These are phyloP conservation scores for Thalassoma bifasciatum DNA, from an alignment of 2,113 vertebrate species.

Conservation along the genomic window DNA sequence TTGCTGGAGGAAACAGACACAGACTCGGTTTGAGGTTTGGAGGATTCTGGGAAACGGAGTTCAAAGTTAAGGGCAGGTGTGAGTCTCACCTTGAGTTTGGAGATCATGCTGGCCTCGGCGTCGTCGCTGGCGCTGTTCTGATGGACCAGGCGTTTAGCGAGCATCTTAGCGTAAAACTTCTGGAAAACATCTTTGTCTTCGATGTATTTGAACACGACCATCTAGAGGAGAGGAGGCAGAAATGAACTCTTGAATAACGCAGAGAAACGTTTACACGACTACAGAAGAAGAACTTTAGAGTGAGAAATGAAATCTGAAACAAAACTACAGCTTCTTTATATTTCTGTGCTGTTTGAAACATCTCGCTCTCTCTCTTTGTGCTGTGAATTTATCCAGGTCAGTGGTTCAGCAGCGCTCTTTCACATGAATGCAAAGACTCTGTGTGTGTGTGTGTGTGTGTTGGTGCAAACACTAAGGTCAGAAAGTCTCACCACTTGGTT, in stretches of 20 bases:
- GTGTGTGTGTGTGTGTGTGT: neutral
- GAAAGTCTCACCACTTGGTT: slow-evolving; percentile 97
- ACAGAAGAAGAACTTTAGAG: neutral
- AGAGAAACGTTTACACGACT: too few species aligned
- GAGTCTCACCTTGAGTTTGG: slow-evolving; percentile 91
- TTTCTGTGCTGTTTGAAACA: too few species aligned
- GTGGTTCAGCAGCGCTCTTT: neutral
- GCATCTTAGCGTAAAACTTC: slow-evolving; percentile 99
- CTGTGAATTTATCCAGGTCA: neutral
- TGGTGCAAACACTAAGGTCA: neutral
- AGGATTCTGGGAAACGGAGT: too few species aligned
- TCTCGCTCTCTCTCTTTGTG: too few species aligned
- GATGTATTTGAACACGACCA: slow-evolving; percentile 99
- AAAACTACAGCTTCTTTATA: too few species aligned
- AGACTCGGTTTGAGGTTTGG: neutral
- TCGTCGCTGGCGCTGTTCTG: slow-evolving; percentile 99
- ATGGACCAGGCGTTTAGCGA: slow-evolving; percentile 96
- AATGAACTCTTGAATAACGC: too few species aligned
- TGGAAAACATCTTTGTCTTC: slow-evolving; percentile 99
- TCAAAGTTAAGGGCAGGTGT: neutral
- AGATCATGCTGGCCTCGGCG: slow-evolving; percentile 88
- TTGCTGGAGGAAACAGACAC: slow-evolving; percentile 86
- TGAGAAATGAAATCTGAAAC: too few species aligned
- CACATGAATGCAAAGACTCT: neutral
- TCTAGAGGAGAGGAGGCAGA: slow-evolving; percentile 78